These are phyloP conservation scores for Beris morrisii DNA, from an alignment of 2,888 invertebrate species.

Conservation along the genomic window DNA sequence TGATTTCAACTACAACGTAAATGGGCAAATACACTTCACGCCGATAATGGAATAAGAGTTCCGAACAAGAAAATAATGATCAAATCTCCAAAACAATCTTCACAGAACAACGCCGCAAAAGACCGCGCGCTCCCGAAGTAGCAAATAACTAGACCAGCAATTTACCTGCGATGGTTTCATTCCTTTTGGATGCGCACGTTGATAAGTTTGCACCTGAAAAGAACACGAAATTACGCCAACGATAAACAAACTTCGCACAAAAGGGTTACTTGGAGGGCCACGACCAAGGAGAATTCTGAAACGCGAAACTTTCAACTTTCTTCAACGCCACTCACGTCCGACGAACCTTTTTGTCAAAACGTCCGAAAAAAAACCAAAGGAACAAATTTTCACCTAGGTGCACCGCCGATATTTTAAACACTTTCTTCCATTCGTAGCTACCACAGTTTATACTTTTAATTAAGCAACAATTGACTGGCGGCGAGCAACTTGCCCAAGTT, in stretches of 20 bases:
- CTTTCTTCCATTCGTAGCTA: conserved; percentile 15
- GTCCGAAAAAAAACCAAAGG: conserved; percentile 23
- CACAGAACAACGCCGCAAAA: too few relatives aligned
- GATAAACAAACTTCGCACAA: too few relatives aligned
- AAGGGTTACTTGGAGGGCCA: too few relatives aligned
- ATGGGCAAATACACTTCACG: too few relatives aligned
- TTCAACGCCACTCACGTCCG: conserved; percentile 24
- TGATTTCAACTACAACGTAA: too few relatives aligned
- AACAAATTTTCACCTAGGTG: neutral
- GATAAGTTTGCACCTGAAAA: neutral
- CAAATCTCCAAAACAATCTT: too few relatives aligned
- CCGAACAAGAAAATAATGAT: too few relatives aligned
- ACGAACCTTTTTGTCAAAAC: conserved; percentile 35
- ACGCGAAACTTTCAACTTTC: conserved; percentile 26
- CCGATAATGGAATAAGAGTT: too few relatives aligned
- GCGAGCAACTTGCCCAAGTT: conserved; percentile 25
- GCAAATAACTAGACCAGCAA: conserved; percentile 7
- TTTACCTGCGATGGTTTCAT: conserved; percentile 28
- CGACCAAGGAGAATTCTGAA: conserved; percentile 9
- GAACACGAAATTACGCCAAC: too few relatives aligned
- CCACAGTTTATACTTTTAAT: conserved; percentile 23
- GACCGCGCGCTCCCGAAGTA: conserved; percentile 2
- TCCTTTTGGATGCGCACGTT: conserved; percentile 8
- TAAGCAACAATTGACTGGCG: conserved; percentile 33
- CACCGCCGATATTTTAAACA: neutral